Conservation (phyloP, 92 coral and sea anemone genomes). For the Epizoanthus ramosus region DNA sequence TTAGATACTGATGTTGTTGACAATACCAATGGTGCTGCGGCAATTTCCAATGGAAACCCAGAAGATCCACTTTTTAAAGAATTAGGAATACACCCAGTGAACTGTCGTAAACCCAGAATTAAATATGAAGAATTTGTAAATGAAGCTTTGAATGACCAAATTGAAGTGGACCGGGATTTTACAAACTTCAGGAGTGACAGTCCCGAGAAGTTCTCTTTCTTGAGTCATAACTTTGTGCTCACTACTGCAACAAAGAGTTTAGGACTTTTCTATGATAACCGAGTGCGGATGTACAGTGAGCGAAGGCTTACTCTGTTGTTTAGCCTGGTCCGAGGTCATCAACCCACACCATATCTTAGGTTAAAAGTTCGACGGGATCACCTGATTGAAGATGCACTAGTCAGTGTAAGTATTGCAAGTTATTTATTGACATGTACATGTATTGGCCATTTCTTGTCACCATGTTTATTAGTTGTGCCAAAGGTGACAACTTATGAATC, state of each 20-base stretch:
- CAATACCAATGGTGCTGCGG: slow-evolving; percentile 12
- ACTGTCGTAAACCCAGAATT: slow-evolving; percentile 74
- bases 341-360: slow-evolving; percentile 87
- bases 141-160: slow-evolving; percentile 84
- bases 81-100: slow-evolving; percentile 52
- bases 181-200: slow-evolving; percentile 75
- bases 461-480: no score
- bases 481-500: no score
- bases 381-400: slow-evolving; percentile 96
- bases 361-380: slow-evolving; percentile 93
- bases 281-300: slow-evolving; percentile 97
- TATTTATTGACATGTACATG: neutral
- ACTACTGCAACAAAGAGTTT: slow-evolving; percentile 91
- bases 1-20: slow-evolving; percentile 52
- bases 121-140: slow-evolving; percentile 78
- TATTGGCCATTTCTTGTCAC: neutral
- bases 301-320: slow-evolving; percentile 87
- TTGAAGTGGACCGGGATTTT: slow-evolving; percentile 83
- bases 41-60: slow-evolving; percentile 16
- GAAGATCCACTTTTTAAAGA: slow-evolving; percentile 71
- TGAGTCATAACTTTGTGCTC: slow-evolving; percentile 79
- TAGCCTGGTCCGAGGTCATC: slow-evolving; percentile 96
- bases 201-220: slow-evolving; percentile 71
- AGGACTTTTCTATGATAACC: slow-evolving; percentile 94
- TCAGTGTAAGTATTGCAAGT: slow-evolving; percentile 78